Base-by-base conservation (phyloP, 1,140 invertebrate genomes). In the Plectrocnemia conspersa region DNA sequence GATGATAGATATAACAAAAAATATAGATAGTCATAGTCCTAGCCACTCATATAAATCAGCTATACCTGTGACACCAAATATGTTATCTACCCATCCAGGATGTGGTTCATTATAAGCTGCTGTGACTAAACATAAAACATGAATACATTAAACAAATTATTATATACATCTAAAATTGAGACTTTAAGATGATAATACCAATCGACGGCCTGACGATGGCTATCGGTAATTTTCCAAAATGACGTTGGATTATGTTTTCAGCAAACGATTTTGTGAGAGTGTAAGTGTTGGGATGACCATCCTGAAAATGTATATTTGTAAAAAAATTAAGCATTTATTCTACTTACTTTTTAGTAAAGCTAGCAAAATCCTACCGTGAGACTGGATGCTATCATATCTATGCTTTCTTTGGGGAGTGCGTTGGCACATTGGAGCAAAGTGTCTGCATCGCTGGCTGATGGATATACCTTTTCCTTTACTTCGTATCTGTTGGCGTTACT, bases 21-120 rank as follows among this genome's bases (percentile, higher is more conserved):
- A n/a, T n/a, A n/a, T n/a, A n/a, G n/a, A n/a, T n/a, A n/a, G n/a
- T n/a, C n/a, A n/a, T n/a, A n/a, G n/a, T n/a, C n/a, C n/a, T n/a
- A n/a, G n/a, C 13, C 18, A 15, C 15, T 38, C 10, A 38, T 13
- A 38, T 38, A 38, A 38, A 38, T 7, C 11, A 46, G 24, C 11
- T 3, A 35, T 54, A 64, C 82, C 81, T 11, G 80, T 83, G 1
- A 83, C 81, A 15, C 93, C 94, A 68, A 88, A 91, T n/a, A 91
- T 78, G 64, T 96, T 97, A 68, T 98, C 95, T 41, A 96, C 88
- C 95, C 95, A 98, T 1, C 93, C 92, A 0, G 86, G 85, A 65
- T 79, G 84, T 0, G 88, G 88, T 66, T 91, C 87, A 55, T 79
- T 78, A 64, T 80, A 79, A 0, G 88, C 83, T 0, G 83, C 85